Base-by-base conservation (phyloP, 2,888 invertebrate genomes). In the Thera britannica region DNA sequence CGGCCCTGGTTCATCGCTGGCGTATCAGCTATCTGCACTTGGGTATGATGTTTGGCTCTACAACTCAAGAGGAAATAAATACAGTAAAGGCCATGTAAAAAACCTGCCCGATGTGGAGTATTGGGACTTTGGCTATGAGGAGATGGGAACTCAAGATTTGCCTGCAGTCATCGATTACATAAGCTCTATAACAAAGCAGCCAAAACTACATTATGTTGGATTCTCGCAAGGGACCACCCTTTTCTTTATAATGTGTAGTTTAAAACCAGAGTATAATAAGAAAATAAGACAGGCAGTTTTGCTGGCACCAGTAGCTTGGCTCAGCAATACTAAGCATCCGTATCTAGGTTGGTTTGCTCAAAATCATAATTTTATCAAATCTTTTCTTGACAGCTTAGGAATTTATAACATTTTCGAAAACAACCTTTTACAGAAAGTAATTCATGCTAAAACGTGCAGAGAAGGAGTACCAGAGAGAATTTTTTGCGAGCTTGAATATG, bases 221-320 rank as follows among this genome's bases (percentile, higher is more conserved):
- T 92, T 88, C 79, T 92, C 92, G 36, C 91, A 92, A 82, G 92
- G 92, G 65, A 89, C 90, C 0, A 90, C 90, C 2, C 80, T 85
- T 57, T 91, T 92, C 73, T 80, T 91, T 48, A 85, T 90, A 0
- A 83, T 92, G 87, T 87, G 90, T 74, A 90, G 89, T 68, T 71
- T 81, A 75, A 81, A 72, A 60, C 90, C 90, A 2, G 88, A 88
- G 68, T 92, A 89, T 74, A 92, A 92, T 71, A 75, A 78, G 5
- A 90, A 89, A 78, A 87, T 92, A 62, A 80, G 85, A 65, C 84
- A 87, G 64, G 89, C 91, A n/a, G 72, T 91, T 59, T 75, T 91
- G 57, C 72, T 92, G 60, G 92, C 92, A 8, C 92, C 92, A 0
- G 90, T 92, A 7, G 89, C 90, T 5, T 87, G 86, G 83, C 73